Percentiles rank a stretch among this genome's conserved stretches.
phyloP scores from a whole-genome alignment of 2,888 invertebrate genomes.

The Orthosia cruda region DNA sequence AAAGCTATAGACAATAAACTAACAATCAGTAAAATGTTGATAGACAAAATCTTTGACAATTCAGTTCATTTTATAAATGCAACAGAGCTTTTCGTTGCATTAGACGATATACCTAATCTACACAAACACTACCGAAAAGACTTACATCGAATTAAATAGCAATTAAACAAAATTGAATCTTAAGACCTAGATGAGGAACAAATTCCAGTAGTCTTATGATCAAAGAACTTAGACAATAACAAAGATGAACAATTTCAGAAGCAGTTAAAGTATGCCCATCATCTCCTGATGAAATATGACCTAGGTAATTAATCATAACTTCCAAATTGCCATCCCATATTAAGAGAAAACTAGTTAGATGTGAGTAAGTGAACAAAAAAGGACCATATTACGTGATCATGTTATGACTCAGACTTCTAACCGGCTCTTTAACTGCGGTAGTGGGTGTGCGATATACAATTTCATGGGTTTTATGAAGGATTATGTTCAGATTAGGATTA shows the following conservation, averaged over 20 bases:
- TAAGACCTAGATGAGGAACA: background rate
- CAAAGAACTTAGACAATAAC: constrained; percentile 1
- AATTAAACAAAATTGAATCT: background rate
- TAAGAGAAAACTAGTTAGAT: constrained; percentile 38
- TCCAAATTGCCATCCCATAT: constrained; percentile 5
- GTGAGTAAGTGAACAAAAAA: constrained; percentile 41
- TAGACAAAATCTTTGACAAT: background rate
- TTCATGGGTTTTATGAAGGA: constrained; percentile 12
- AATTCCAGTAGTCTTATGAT: background rate
- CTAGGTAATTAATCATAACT: constrained; percentile 36
- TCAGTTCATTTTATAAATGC: background rate
- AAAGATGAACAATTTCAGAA: constrained; percentile 9
- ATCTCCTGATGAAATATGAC: constrained; percentile 3
- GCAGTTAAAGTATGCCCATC: background rate
- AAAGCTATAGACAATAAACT: background rate
- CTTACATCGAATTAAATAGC: background rate
- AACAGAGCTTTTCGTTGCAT: background rate
- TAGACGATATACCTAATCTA: background rate
- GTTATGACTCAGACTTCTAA: constrained; percentile 48
- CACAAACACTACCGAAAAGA: background rate
- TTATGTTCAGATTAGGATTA: background rate
- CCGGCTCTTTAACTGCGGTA: constrained; percentile 12
- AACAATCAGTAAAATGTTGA: too few relatives aligned
- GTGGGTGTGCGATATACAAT: constrained; percentile 37
- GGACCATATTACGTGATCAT: constrained; percentile 21